These are phyloP conservation scores for Chouioia cunea DNA, from an alignment of 2,888 invertebrate species.

Conservation along the genomic window DNA sequence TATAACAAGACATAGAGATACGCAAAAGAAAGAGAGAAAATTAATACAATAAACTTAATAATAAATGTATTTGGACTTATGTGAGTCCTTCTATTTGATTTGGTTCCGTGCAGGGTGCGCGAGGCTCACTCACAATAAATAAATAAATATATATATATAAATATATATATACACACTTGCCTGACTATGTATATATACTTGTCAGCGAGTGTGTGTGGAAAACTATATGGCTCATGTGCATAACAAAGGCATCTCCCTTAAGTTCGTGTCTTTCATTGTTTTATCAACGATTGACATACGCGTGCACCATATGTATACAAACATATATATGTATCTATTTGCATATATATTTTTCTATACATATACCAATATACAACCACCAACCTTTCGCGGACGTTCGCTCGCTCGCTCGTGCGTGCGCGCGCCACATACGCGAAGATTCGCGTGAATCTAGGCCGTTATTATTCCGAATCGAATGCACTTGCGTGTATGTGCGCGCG, in stretches of 20 bases:
- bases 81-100: slow-evolving; percentile 65
- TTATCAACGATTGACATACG: slow-evolving; percentile 38
- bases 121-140: slow-evolving; percentile 47
- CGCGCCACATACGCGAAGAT: slow-evolving; percentile 45
- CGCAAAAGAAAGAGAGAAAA: slow-evolving; percentile 12
- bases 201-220: too few relatives aligned
- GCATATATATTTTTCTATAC: too few relatives aligned
- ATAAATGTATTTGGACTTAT: slow-evolving; percentile 31
- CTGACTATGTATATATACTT: too few relatives aligned
- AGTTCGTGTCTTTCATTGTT: slow-evolving; percentile 24
- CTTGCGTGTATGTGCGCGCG: neutral
- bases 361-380: too few relatives aligned
- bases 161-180: too few relatives aligned
- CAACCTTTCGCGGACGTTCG: slow-evolving; percentile 20
- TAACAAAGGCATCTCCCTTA: slow-evolving; percentile 14
- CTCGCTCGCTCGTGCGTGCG: slow-evolving; percentile 46
- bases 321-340: neutral
- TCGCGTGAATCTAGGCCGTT: slow-evolving; percentile 36
- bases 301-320: slow-evolving; percentile 11
- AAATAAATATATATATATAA: too few relatives aligned
- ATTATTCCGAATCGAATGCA: slow-evolving; percentile 29
- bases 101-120: slow-evolving; percentile 69
- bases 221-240: slow-evolving; percentile 24
- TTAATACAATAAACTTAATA: slow-evolving; percentile 6
- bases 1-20: neutral